Evolutionary conservation across 1,140 invertebrate genomes (phyloP).

Genomic region (Diuraphis noxia): DNA sequence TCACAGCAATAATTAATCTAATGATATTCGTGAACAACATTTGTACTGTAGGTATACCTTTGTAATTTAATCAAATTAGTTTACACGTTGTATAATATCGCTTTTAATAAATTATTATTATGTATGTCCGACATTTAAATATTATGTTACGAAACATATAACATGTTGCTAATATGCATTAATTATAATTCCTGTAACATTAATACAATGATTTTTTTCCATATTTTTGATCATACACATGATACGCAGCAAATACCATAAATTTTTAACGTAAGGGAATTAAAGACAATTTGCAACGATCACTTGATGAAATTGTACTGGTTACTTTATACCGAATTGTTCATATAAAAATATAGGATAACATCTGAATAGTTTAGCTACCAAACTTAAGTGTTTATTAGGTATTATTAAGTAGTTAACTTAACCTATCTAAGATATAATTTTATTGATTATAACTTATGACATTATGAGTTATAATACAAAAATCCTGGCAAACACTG

Average conservation of each 20-base stretch:
- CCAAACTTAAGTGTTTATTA: no score
- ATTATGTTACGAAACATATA: background rate
- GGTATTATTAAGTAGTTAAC: no score
- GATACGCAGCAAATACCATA: background rate
- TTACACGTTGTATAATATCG: background rate
- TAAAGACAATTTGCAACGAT: background rate
- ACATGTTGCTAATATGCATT: background rate
- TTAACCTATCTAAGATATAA: no score
- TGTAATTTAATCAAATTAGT: background rate
- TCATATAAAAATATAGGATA: no score
- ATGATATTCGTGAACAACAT: background rate
- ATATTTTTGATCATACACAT: background rate
- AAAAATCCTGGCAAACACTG: background rate
- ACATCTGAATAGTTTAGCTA: no score
- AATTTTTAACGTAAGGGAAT: background rate
- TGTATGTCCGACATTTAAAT: background rate
- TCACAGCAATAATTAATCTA: background rate
- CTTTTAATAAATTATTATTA: slow-evolving; percentile 21
- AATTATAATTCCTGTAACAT: background rate
- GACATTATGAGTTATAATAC: no score
- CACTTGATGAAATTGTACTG: background rate
- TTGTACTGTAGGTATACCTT: background rate
- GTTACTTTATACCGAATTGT: no score
- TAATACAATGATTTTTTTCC: background rate
- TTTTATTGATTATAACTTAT: background rate